Percentiles rank a stretch among this genome's conserved stretches.
These are phyloP conservation scores for Altica lythri DNA, from an alignment of 2,888 invertebrate genomes.

Conservation along the genomic window DNA sequence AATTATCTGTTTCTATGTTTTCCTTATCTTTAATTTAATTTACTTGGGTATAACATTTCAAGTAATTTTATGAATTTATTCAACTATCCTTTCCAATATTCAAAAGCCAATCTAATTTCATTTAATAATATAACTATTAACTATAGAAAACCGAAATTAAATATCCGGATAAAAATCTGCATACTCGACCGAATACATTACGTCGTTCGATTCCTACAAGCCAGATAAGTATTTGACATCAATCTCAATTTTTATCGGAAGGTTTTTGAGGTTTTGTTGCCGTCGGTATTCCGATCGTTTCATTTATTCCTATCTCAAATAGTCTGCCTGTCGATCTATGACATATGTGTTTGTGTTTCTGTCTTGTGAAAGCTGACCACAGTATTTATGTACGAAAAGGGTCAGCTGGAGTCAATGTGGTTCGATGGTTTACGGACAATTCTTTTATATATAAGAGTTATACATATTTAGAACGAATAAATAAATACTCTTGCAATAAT, in stretches of 20 bases:
- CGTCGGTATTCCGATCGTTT: neutral
- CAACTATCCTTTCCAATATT: no score
- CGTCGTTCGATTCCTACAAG: neutral
- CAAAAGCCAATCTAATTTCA: neutral
- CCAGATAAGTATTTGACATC: constrained; percentile 4
- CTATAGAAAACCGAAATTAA: neutral
- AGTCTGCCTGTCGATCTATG: constrained; percentile 5
- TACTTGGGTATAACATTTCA: no score
- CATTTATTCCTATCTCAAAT: constrained; percentile 9
- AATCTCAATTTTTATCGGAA: constrained; percentile 2
- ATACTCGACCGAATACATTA: neutral
- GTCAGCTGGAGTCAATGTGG: constrained; percentile 2
- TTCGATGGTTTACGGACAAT: neutral
- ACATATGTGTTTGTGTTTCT: constrained; percentile 7
- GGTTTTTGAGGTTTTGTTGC: constrained; percentile 6
- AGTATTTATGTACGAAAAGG: constrained; percentile 8
- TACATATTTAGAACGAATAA: no score
- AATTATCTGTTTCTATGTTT: no score
- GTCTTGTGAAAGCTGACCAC: neutral
- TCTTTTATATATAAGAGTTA: no score
- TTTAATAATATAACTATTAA: no score
- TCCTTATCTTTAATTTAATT: no score
- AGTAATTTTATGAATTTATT: no score
- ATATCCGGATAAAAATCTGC: constrained; percentile 1
- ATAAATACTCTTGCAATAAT: no score